Evolutionary conservation across 2,797 vertebrate species (phyloP), one percentile per base, ranked within the genome.

Genomic region (Mus spretus): DNA sequence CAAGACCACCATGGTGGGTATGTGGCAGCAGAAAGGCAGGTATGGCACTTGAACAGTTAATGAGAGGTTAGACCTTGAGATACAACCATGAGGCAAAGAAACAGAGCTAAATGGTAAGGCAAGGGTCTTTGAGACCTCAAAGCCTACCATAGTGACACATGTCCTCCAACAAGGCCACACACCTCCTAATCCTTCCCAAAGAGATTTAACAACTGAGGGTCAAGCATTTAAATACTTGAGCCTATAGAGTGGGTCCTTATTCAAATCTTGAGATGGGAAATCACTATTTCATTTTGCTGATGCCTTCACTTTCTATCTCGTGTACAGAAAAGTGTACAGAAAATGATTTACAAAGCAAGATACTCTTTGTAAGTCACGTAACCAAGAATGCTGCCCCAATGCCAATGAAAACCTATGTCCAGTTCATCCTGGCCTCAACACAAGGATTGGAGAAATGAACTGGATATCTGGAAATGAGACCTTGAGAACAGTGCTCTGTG

Each of bases 371-470:
- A 89, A 70, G 6, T 61, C n/a, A 63, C 19, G 53, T 9, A 72
- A 37, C n/a, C 17, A 72, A 89, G 31, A 89, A 92, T 24, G 19
- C 59, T 87, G 47, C 31, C 28, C 53, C 34, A 77, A 63, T 8
- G 74, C 19, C 50, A 78, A 50, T 34, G 84, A 50, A 83, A 70
- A 77, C 14, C 5, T 95, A 26, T 31, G 70, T 84, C 77, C 50
- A 89, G 79, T 47, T 67, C 67, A 67, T 77, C n/a, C 31, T 82
- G 22, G 65, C 11, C 31, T 95, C 61, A 79, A 86, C 79, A 86
- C 34, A 79, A 81, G 59, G 79, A 65, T 31, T 15, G 26, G 13
- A 53, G 17, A 75, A 84, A 75, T 40, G 40, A 57, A n/a, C 34
- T 72, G 13, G 72, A 19, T 72, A 15, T 11, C 26, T 19, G 9